Conservation (phyloP, 2,888 invertebrate species). For the Lasioglossum villosulum region DNA sequence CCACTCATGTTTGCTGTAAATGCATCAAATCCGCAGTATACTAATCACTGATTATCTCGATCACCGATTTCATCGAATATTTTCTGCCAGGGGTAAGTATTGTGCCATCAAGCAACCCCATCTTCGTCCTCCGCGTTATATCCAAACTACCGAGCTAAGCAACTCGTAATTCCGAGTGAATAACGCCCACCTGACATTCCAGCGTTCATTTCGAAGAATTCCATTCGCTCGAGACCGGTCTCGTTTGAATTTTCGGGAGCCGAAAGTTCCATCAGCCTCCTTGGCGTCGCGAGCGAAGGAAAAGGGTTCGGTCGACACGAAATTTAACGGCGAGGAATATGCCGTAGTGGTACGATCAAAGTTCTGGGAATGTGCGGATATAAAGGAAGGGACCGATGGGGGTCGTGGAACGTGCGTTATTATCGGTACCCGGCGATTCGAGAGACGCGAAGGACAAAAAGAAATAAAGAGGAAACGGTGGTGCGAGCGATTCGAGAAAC, state of each 20-base stretch:
- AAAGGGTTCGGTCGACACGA: constrained; percentile 15
- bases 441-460: not conserved
- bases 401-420: constrained; percentile 48
- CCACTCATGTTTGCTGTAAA: no score
- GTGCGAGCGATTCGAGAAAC: constrained; percentile 46
- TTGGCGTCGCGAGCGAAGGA: constrained; percentile 1
- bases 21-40: no score
- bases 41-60: no score
- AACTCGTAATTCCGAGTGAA: not conserved
- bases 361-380: constrained; percentile 38
- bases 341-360: constrained; percentile 32
- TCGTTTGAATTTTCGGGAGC: not conserved
- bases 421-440: constrained; percentile 35
- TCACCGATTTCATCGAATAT: no score
- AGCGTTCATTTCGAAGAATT: not conserved
- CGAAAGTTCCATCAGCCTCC: constrained; percentile 1
- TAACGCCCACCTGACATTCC: constrained; percentile 6
- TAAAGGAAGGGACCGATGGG: constrained; percentile 43
- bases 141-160: not conserved
- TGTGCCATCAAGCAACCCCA: no score
- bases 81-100: no score
- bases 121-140: not conserved
- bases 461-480: not conserved
- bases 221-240: not conserved
- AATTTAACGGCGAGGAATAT: constrained; percentile 10